These are phyloP conservation scores for Dolichoris vasculosae DNA, from an alignment of 1,140 invertebrate species.

Conservation along the genomic window DNA sequence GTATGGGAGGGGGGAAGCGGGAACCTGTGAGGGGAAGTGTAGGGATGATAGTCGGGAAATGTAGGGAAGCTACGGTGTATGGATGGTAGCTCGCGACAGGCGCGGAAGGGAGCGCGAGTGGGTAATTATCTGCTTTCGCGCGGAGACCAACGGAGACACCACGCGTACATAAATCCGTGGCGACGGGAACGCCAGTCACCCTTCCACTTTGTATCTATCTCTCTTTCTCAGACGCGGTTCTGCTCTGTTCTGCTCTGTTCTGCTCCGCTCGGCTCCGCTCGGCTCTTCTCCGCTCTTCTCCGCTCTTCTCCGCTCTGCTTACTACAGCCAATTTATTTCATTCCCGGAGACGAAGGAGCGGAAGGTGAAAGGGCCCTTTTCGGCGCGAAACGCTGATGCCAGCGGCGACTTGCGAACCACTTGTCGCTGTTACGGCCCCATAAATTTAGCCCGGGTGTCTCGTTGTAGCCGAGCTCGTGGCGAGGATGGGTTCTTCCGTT, in stretches of 20 bases:
- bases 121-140: constrained; percentile 48
- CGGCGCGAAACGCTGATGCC: constrained; percentile 71
- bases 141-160: background rate
- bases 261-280: too few species aligned
- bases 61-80: too few species aligned
- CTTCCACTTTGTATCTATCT: background rate
- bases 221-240: constrained; percentile 20
- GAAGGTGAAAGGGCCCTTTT: constrained; percentile 60
- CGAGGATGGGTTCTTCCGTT: background rate
- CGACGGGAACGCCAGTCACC: constrained; percentile 43
- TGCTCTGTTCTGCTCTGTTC: background rate
- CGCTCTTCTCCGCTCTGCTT: too few species aligned
- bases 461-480: background rate
- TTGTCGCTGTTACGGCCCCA: constrained; percentile 74
- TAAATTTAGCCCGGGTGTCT: constrained; percentile 66
- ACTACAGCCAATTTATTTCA: constrained; percentile 73
- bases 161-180: constrained; percentile 45
- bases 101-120: background rate
- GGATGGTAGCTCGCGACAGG: background rate
- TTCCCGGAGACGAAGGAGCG: constrained; percentile 66
- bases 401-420: constrained; percentile 75
- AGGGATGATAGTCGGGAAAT: background rate
- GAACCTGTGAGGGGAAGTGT: background rate
- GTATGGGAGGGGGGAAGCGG: background rate
- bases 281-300: background rate